Evolutionary conservation across 2,888 invertebrate species (phyloP), one percentile per base, ranked within the genome.

Genomic region (Horisme vitalbata): DNA sequence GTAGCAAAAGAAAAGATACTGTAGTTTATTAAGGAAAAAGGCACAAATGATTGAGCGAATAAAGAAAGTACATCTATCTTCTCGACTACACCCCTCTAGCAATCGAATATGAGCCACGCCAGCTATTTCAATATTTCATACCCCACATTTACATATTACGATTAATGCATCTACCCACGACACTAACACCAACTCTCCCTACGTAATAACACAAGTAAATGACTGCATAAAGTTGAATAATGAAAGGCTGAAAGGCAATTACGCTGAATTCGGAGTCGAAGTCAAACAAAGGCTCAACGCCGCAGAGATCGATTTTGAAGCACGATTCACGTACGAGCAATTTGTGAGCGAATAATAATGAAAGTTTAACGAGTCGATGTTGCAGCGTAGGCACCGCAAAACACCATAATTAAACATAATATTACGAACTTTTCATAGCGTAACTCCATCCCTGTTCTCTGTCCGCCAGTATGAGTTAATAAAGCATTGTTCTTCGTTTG

Each of bases 161-260:
- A 87, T 87, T 86, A 87, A 88, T 86, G 86, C 85, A 85, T 83
- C 82, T 79, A 86, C 82, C 84, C 83, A 88, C 86, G 83, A 80
- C 81, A 83, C 79, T 81, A 71, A 79, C 77, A 71, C 65, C 72
- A 77, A 75, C 79, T 82, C 83, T 83, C 88, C 85, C 84, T 85
- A 76, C 80, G 79, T 80, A 84, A 86, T 86, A 88, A 84, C 81
- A 79, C 83, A 82, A 87, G 88, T 85, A 87, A 87, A 88, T 87
- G 86, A 83, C 85, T 87, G 83, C 84, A 87, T 84, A 87, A 88
- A 88, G 87, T 82, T 85, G 84, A 86, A 88, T 88, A 88, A 88
- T 87, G 87, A 86, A 87, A 86, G 83, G 74, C 83, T 87, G 83
- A 85, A 88, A 88, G 88, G 86, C 87, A 88, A 89, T 89, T 89